Conservation (phyloP, 2,113 vertebrate species). For the Cichladusa arquata region DNA sequence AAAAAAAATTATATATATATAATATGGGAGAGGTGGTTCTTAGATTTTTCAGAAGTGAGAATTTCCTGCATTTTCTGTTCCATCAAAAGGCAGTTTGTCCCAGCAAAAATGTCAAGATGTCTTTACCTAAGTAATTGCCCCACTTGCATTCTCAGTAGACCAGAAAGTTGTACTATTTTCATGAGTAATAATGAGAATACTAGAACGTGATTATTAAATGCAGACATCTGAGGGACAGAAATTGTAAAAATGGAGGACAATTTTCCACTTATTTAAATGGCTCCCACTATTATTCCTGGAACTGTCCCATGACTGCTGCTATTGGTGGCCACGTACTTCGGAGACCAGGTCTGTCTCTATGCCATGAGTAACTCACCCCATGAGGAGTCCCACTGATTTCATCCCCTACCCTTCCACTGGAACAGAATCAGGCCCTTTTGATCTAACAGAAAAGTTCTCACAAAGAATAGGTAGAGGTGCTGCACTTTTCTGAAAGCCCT, state of each 20-base stretch:
- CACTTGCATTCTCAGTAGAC: conserved; percentile 42
- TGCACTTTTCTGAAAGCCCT: not conserved
- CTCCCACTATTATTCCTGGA: conserved; percentile 40
- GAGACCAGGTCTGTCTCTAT: not conserved
- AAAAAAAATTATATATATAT: not conserved
- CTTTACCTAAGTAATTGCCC: conserved; percentile 39
- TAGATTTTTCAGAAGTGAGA: conserved; percentile 23
- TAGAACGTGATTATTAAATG: conserved; percentile 51
- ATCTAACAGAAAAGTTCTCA: not conserved
- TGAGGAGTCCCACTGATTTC: not conserved
- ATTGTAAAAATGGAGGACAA: conserved; percentile 33
- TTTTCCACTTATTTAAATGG: conserved; percentile 42
- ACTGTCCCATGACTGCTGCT: not conserved
- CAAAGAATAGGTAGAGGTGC: not conserved
- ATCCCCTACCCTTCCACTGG: not conserved
- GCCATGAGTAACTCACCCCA: not conserved
- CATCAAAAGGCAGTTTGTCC: conserved; percentile 19
- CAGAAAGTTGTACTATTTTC: conserved; percentile 39
- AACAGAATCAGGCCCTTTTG: not conserved
- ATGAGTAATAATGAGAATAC: conserved; percentile 28
- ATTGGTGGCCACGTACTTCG: not conserved
- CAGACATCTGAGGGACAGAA: conserved; percentile 40
- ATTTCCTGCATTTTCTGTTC: conserved; percentile 29
- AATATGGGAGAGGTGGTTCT: not conserved
- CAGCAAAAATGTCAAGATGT: conserved; percentile 2